These are phyloP conservation scores for Hylyphantes graminicola DNA, from an alignment of 1,140 invertebrate species.

Conservation along the genomic window DNA sequence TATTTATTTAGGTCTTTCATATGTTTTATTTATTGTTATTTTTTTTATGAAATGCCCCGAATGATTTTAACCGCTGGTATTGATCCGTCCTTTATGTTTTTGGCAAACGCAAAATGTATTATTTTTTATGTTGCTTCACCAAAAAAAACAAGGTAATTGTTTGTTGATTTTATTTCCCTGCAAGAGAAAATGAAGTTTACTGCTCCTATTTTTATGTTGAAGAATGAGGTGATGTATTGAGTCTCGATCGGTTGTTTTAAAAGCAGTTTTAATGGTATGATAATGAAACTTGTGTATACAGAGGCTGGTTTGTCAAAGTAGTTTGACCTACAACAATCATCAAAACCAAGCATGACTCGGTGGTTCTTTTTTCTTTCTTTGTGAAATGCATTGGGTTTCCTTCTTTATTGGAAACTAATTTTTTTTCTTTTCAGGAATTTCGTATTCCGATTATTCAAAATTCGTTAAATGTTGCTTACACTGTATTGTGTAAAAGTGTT, in stretches of 20 bases:
- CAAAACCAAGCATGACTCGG: slow-evolving; percentile 12
- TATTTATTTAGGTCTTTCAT: slow-evolving; percentile 9
- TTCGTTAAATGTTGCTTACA: too few relatives aligned
- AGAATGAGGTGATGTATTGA: background rate
- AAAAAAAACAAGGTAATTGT: slow-evolving; percentile 20
- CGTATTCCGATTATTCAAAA: too few relatives aligned
- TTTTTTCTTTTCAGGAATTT: too few relatives aligned
- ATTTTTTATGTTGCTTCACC: background rate
- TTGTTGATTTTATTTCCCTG: slow-evolving; percentile 29
- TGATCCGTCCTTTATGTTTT: background rate
- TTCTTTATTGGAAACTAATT: too few relatives aligned
- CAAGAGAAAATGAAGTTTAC: slow-evolving; percentile 7
- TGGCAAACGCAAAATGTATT: too few relatives aligned
- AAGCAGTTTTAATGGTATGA: slow-evolving; percentile 16
- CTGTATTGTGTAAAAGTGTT: too few relatives aligned
- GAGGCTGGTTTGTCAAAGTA: background rate
- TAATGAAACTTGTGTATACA: background rate
- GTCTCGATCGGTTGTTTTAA: background rate
- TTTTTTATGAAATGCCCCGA: slow-evolving; percentile 11
- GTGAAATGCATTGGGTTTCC: too few relatives aligned
- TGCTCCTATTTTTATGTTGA: background rate
- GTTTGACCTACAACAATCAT: slow-evolving; percentile 6
- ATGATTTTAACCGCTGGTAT: slow-evolving; percentile 7
- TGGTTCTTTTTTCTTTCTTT: too few relatives aligned
- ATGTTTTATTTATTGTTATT: slow-evolving; percentile 18